Base-by-base conservation (phyloP, 2,797 vertebrate species). In the Eulemur coronatus region DNA sequence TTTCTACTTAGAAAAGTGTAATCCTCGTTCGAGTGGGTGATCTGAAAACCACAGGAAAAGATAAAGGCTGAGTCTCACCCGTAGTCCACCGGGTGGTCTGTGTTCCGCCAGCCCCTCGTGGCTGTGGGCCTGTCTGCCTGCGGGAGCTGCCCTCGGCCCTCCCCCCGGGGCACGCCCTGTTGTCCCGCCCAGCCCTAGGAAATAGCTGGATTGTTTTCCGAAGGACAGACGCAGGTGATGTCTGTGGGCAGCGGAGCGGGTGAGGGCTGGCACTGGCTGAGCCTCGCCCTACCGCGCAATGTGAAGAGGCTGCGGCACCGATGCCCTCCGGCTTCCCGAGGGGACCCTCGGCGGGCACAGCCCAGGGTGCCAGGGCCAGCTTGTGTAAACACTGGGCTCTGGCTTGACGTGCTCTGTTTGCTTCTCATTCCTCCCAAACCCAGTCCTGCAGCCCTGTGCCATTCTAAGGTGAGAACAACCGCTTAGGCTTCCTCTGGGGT, bases 251-350 rank as follows among this genome's bases (percentile, higher is more conserved):
- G 24, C 12, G 17, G 46, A n/a, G 85, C 9, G 28, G 28, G 69
- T 1, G 75, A 48, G 26, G 24, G 7, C 50, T 2, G 30, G 11
- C 55, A n/a, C 35, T 11, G 0, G 12, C 72, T 1, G 0, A 35
- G 79, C 46, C 5, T 2, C 46, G 0, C 0, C 4, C 24, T 26
- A 0, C 0, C 24, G 48, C 0, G 5, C 76, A 30, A 33, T 2
- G 1, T 2, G 0, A 28, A 4, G 26, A 41, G 46, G 61, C 50
- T 10, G 28, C 59, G 4, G 17, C 7, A 15, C 4, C 0, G 30
- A 17, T 9, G 15, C 12, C 7, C 12, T 3, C 4, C 13, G 22
- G 70, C 38, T 22, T 50, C 30, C 86, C 0, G 0, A 10, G 30
- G 72, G 73, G 80, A 14, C 18, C 52, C 11, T n/a, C 8, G n/a